Evolutionary conservation across 2,888 invertebrate species (phyloP).

Genomic region (Isoperla grammatica): DNA sequence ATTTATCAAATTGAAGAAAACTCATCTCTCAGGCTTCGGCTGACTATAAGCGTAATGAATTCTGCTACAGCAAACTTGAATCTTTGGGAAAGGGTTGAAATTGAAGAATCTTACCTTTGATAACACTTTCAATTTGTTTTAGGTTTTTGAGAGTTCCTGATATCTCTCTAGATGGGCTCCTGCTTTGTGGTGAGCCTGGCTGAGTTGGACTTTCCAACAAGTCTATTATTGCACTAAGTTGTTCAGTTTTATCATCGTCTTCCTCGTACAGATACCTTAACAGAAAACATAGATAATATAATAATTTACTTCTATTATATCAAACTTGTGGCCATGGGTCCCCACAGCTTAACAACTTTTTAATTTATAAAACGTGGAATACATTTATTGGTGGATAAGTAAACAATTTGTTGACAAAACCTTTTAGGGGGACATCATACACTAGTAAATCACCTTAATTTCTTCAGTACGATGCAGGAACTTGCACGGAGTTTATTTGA

Average conservation of each 20-base stretch:
- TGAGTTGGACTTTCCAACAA: conserved; percentile 36
- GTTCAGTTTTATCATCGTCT: conserved; percentile 37
- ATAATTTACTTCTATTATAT: too few species aligned
- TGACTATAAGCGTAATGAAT: too few species aligned
- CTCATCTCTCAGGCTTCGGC: too few species aligned
- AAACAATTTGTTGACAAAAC: too few species aligned
- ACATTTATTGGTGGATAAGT: too few species aligned
- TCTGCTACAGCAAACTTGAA: too few species aligned
- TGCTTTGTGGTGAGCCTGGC: conserved; percentile 33
- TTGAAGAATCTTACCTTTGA: conserved; percentile 41
- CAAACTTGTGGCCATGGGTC: too few species aligned
- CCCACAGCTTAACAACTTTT: too few species aligned
- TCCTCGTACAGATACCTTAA: conserved; percentile 37
- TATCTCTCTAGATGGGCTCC: conserved; percentile 44
- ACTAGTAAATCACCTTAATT: conserved; percentile 42
- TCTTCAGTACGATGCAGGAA: conserved; percentile 45
- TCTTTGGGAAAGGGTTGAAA: background rate
- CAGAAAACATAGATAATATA: conserved; percentile 13
- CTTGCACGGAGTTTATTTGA: conserved; percentile 46
- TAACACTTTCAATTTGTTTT: conserved; percentile 47
- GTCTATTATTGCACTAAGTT: conserved; percentile 38
- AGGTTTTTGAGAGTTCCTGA: conserved; percentile 49
- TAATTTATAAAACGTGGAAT: too few species aligned
- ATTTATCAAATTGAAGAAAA: too few species aligned
- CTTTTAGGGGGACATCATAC: too few species aligned